phyloP scores from a whole-genome alignment of 2,113 vertebrate genomes.

The Tor tambroides region DNA sequence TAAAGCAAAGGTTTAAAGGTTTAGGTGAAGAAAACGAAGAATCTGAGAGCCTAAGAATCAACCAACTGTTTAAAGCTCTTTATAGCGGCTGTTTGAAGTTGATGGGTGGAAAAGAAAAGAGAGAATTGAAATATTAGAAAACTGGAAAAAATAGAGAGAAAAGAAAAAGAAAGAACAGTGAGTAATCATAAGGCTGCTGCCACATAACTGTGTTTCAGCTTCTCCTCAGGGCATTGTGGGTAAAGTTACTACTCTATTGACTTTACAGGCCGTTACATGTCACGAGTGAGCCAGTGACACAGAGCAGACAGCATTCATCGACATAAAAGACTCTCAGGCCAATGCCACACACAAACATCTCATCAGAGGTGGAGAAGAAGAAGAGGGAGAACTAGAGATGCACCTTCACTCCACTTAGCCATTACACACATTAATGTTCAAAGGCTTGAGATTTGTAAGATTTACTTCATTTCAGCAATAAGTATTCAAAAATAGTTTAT shows the following conservation, averaged over 20 bases:
- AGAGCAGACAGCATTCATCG: slow-evolving; percentile 24
- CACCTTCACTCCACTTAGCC: background rate
- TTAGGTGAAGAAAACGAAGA: background rate
- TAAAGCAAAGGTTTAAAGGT: background rate
- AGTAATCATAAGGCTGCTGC: background rate
- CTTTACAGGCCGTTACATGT: slow-evolving; percentile 17
- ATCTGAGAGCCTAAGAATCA: background rate
- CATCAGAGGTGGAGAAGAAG: background rate
- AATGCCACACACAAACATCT: background rate
- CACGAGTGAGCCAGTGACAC: background rate
- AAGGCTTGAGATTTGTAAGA: too few species aligned
- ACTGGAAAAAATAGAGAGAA: too few species aligned
- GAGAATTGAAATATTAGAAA: too few species aligned
- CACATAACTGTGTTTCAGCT: slow-evolving; percentile 18
- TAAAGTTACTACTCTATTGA: slow-evolving; percentile 16
- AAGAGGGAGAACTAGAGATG: background rate
- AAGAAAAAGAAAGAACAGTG: background rate
- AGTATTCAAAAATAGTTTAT: too few species aligned
- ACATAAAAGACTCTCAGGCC: background rate
- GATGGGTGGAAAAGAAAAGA: too few species aligned
- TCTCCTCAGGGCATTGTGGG: slow-evolving; percentile 15
- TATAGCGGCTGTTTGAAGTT: too few species aligned
- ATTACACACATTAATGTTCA: background rate
- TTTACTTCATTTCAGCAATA: too few species aligned
- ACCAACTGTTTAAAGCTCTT: too few species aligned